These are phyloP conservation scores for Eupithecia subfuscata DNA, from an alignment of 2,888 invertebrate genomes.

Conservation along the genomic window DNA sequence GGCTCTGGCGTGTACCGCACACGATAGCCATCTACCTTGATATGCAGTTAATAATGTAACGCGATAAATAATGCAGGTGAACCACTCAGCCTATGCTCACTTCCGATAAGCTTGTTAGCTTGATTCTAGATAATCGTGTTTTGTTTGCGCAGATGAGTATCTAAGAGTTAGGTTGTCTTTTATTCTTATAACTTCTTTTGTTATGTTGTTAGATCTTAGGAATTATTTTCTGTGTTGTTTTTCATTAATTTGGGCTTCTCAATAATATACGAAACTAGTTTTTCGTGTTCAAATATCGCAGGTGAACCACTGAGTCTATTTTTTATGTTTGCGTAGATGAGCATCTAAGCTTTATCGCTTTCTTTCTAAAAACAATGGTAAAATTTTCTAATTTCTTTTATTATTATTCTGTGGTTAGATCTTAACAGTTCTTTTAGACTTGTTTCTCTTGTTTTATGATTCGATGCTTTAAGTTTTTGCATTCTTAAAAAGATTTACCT, in stretches of 20 bases:
- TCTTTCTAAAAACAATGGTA: too few species aligned
- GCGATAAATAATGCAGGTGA: conserved; percentile 80
- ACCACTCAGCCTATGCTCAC: conserved; percentile 61
- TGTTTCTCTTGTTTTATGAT: background rate
- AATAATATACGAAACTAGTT: too few species aligned
- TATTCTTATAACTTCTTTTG: background rate
- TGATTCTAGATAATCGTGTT: conserved; percentile 62
- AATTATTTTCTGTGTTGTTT: background rate
- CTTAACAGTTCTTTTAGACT: background rate
- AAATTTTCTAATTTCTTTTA: too few species aligned
- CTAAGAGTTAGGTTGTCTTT: background rate
- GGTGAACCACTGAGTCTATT: conserved; percentile 69
- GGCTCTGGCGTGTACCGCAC: conserved; percentile 67
- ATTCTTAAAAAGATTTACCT: background rate
- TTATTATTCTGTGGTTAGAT: background rate
- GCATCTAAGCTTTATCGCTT: background rate
- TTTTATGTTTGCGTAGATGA: conserved; percentile 30
- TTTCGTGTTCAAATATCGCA: conserved; percentile 65
- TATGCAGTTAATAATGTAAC: conserved; percentile 80
- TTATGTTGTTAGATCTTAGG: background rate
- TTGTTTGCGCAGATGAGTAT: conserved; percentile 8
- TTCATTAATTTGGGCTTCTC: background rate
- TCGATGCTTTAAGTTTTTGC: background rate
- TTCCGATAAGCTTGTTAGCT: conserved; percentile 61
- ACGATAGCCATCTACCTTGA: conserved; percentile 78